Percentiles rank a stretch among this genome's conserved stretches.
Conservation (phyloP, 2,888 invertebrate genomes). For the Taphrorychus bicolor region DNA sequence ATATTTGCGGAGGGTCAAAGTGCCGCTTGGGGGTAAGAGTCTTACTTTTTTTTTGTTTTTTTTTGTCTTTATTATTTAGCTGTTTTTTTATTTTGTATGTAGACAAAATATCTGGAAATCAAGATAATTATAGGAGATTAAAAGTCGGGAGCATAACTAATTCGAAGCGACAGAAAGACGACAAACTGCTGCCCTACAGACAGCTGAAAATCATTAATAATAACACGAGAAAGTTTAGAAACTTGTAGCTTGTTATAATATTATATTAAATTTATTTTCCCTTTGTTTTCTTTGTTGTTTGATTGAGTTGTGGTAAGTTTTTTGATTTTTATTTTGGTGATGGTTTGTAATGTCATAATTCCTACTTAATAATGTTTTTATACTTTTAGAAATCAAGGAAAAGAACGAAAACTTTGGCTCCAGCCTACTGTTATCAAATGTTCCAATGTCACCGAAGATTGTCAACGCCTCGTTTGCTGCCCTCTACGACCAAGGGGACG, state of each 20-base stretch:
- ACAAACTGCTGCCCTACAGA: background rate
- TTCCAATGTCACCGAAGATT: constrained; percentile 96
- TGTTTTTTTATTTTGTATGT: background rate
- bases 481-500: constrained; percentile 82
- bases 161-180: background rate
- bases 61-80: background rate
- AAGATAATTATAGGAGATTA: background rate
- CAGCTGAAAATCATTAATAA: background rate
- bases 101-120: background rate
- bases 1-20: constrained; percentile 64
- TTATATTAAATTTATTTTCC: background rate
- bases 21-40: constrained; percentile 76
- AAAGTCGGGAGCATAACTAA: background rate
- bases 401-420: constrained; percentile 90
- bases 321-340: too few species aligned
- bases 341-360: too few species aligned
- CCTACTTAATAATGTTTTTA: too few species aligned
- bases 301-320: background rate
- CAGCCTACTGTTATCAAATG: constrained; percentile 90
- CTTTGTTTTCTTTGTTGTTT: background rate
- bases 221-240: background rate
- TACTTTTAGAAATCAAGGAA: constrained; percentile 75
- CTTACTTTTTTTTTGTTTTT: background rate
- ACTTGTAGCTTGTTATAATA: background rate
- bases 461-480: constrained; percentile 94